Base-by-base conservation (phyloP, 2,888 invertebrate species). In the Phyto melanocephala region DNA sequence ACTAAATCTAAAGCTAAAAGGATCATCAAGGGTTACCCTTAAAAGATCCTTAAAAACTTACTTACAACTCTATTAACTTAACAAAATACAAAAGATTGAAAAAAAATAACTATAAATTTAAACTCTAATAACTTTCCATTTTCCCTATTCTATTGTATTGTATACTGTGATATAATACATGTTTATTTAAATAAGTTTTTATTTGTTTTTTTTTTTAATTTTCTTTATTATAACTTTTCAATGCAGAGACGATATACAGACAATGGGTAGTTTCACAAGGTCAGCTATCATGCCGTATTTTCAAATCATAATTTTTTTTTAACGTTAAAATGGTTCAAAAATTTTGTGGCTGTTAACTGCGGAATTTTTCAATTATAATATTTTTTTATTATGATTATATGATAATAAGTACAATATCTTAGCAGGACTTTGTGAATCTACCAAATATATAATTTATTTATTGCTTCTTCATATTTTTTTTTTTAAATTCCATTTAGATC, bases 121-220 rank as follows among this genome's bases (percentile, higher is more conserved):
- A 75, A 67, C 47, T 67, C 67, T 13, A 75, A 58, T 76, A 70
- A 77, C 77, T 77, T 77, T 70, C 60, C 70, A 70, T 62, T 77
- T 77, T 70, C 70, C 70, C 70, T 70, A 77, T 60, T 70, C 70
- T 63, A 54, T 47, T 74, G 35, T 58, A 76, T 58, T 58, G 24
- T 67, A 58, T 42, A 67, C 37, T 40, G 76, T 75, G 63, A 62
- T 63, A 54, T 17, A 17, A 37, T 72, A 45, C 37, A 37, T 24
- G 54, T 42, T 28, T 54, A 54, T 20, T 45, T 75, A 17, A 0
- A 33, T 35, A 33, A 33, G 33, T 54, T 13, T 28, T 74, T 24
- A 24, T 63, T 52, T 11, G 10, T 52, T 42, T 71, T 60, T 7
- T 6, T 8, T 56, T 17, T n/a, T n/a, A 35, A 45, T 22, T 17